Evolutionary conservation across 2,888 invertebrate genomes (phyloP), one percentile per base, ranked within the genome.

Genomic region (Drosophila nigritarsus): DNA sequence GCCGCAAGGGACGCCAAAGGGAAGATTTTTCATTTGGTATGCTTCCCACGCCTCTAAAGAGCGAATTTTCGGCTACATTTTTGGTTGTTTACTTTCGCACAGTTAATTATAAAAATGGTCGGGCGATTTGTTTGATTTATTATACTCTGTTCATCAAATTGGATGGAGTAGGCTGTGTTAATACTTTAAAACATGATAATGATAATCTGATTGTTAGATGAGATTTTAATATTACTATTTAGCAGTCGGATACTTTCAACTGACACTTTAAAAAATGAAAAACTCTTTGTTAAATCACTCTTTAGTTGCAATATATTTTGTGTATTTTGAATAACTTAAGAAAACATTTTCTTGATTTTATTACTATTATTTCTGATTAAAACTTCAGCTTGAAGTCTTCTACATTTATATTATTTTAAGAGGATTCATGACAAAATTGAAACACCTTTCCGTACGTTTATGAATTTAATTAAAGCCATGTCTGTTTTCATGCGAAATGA

Each of bases 61-160:
- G n/a, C n/a, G n/a, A n/a, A n/a, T n/a, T n/a, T 49, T 38, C 18
- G 38, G 63, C 15, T 34, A 45, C 24, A 45, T 20, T 48, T 45
- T 48, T n/a, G 36, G 45, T 66, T 48, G 66, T 24, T 66, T 45
- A 32, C 53, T 27, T 64, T 51, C 15, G 42, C 30, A 34, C 30
- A 30, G 45, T 27, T 68, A 53, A 42, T 66, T 45, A 53, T 27
- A 50, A 42, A 58, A 45, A 36, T 30, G 34, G n/a, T n/a, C 18
- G 65, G 40, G 3, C 24, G n/a, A 55, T 29, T 20, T 49, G 18
- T 49, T 40, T 48, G 15, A 53, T 53, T 36, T 62, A 11, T 20
- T 9, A 20, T 24, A 38, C 38, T 8, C 27, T 55, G 27, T 9
- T 55, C 8, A 15, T 15, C 8, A 24, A 20, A 20, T 20, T 20